Percentiles rank a stretch among this genome's conserved stretches.
These are phyloP conservation scores for Macrobrachium rosenbergii DNA, from an alignment of 1,140 invertebrate genomes.

Conservation along the genomic window DNA sequence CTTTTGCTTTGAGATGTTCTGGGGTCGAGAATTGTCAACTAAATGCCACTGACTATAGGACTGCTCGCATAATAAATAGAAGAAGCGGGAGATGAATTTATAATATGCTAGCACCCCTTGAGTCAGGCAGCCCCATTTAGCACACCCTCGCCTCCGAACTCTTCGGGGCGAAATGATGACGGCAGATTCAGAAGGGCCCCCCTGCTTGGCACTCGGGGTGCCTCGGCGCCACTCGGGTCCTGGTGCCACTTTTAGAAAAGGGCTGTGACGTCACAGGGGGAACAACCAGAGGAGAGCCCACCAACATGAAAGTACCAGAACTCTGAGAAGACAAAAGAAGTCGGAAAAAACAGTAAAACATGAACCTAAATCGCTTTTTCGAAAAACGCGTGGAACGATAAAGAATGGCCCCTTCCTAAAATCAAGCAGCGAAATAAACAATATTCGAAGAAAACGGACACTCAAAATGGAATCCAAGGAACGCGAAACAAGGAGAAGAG, in stretches of 20 bases:
- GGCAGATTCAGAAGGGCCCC: slow-evolving; percentile 34
- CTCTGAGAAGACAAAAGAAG: background rate
- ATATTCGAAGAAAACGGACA: background rate
- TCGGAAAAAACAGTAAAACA: too few species aligned
- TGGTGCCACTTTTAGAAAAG: slow-evolving; percentile 62
- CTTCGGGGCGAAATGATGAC: slow-evolving; percentile 64
- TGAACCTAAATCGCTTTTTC: too few species aligned
- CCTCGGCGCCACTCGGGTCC: slow-evolving; percentile 44
- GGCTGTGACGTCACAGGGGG: slow-evolving; percentile 56
- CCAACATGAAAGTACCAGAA: background rate
- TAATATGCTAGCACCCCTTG: slow-evolving; percentile 65
- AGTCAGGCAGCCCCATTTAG: slow-evolving; percentile 66
- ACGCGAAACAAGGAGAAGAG: too few species aligned
- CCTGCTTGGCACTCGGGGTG: slow-evolving; percentile 48
- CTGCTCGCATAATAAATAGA: slow-evolving; percentile 64
- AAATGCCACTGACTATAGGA: slow-evolving; percentile 54
- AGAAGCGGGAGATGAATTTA: slow-evolving; percentile 42
- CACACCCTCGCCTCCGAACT: slow-evolving; percentile 66
- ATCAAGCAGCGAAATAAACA: background rate
- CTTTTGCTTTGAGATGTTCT: too few species aligned
- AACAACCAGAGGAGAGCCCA: slow-evolving; percentile 12
- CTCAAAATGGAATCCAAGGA: background rate
- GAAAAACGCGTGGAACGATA: too few species aligned
- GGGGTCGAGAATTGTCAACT: slow-evolving; percentile 51
- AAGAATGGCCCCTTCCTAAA: too few species aligned